Percentiles rank a stretch among this genome's conserved stretches.
phyloP scores from a whole-genome alignment of 2,113 vertebrate genomes.

The Lamprotornis superbus region DNA sequence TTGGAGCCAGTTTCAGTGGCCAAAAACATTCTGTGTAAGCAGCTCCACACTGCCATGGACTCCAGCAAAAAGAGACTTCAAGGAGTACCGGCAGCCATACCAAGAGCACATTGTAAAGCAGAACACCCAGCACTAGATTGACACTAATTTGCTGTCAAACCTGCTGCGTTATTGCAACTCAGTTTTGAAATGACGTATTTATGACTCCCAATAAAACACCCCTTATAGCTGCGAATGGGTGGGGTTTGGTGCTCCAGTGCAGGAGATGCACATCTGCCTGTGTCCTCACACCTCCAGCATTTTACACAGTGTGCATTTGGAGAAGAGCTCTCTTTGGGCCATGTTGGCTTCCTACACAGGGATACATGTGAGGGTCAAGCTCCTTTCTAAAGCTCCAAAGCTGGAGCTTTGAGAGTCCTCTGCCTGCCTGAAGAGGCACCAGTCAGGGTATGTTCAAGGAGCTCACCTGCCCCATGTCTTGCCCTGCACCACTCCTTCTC shows the following conservation, averaged over 20 bases:
- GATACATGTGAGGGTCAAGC: fast-evolving
- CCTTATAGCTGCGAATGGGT: background rate
- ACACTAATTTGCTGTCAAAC: background rate
- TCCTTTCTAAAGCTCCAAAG: background rate
- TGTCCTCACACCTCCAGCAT: background rate
- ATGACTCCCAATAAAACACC: background rate
- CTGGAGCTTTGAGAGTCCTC: background rate
- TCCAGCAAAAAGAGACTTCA: background rate
- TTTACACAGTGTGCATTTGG: fast-evolving
- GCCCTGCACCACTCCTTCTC: background rate
- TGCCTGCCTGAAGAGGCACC: background rate
- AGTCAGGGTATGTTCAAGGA: fast-evolving
- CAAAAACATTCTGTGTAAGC: fast-evolving
- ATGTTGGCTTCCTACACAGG: fast-evolving
- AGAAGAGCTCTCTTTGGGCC: background rate
- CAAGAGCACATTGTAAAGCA: background rate
- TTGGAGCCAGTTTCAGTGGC: fast-evolving
- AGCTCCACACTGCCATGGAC: fast-evolving
- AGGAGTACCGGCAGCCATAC: background rate
- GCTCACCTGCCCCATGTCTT: background rate
- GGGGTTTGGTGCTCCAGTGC: background rate
- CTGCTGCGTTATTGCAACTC: background rate
- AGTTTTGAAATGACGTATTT: fast-evolving
- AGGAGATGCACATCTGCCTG: background rate
- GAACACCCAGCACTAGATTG: fast-evolving